Evolutionary conservation across 2,113 vertebrate species (phyloP), one percentile per base, ranked within the genome.

Genomic region (Guaruba guarouba): DNA sequence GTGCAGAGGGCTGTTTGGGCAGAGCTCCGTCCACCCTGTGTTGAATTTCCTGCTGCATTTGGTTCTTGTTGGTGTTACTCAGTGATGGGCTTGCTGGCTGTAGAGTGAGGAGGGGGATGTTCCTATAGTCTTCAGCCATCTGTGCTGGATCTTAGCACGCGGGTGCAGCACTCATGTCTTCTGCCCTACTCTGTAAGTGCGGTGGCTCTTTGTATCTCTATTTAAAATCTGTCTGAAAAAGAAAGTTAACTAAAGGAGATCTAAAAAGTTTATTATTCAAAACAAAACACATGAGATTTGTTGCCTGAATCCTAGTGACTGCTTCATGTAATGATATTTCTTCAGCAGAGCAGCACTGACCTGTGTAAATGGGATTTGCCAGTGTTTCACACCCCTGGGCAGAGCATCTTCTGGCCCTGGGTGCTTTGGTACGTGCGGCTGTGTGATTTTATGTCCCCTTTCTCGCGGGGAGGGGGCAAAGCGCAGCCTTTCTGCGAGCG

Each of bases 341-440:
- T 2, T 17, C 4, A 6, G 16, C 19, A 10, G 17, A 17, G 43
- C 18, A 12, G 17, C 1, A 3, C 11, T 69, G 8, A 5, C 27
- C 52, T 22, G 31, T 11, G 29, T 37, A 28, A 31, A 18, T 4
- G 63, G 16, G 61, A 4, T 10, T 11, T 41, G 57, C 25, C 6
- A 20, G 31, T 9, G 39, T 33, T 31, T 14, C 4, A 31, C 27
- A 33, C 28, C 43, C 41, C 31, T 11, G 3, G 39, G 5, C 24
- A 43, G 24, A 18, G 17, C 5, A 4, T 14, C 22, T 17, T n/a
- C 9, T 2, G 11, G 31, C n/a, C 5, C 13, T 19, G 27, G 31
- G 20, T 23, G 18, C 17, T n/a, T n/a, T 15, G 57, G 20, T 35
- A n/a, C 10, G 33, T 59, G 57, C 15, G 13, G 33, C 57, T 59